Base-by-base conservation (phyloP, 2,797 vertebrate species). In the Sciurus carolinensis region DNA sequence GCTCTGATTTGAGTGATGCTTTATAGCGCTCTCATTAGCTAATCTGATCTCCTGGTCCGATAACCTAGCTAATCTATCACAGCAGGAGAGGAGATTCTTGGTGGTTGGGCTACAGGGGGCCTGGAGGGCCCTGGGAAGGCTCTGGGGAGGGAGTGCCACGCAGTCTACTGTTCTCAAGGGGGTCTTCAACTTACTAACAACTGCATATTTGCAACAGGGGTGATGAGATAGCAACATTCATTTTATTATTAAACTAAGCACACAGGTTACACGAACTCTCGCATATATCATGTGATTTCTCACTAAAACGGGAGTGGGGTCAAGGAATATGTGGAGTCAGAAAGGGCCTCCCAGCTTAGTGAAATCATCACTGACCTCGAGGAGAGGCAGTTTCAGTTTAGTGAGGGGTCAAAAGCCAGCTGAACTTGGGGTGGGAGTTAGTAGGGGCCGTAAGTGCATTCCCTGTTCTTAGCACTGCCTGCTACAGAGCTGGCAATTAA, bases 1-100 rank as follows among this genome's bases (percentile, higher is more conserved):
- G 52, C 57, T 90, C 62, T 86, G 73, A 83, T 36, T 39, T 83
- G 77, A 96, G 69, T 87, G 92, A 67, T 15, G 54, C 15, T 33
- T 71, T 44, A 24, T 0, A 54, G 54, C 10, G 18, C 80, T 94
- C 39, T 84, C 47, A 36, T 50, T 30, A 72, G 42, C 33, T 22
- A 80, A 83, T 69, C 10, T 75, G 79, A 89, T 39, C 5, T 22
- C 42, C 33, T 22, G 28, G n/a, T 84, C 15, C 44, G 83, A 77
- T 42, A 44, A 59, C 72, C 54, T 33, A 92, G n/a, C 89, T 92
- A 42, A n/a, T 12, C 28, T 30, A 3, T 42, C 11, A 17, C 10
- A 94, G 95, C 26, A 64, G 52, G 84, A 73, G 57, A 44, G 24
- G 33, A 69, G n/a, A 52, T 17, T 75, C 52, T 86, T 75, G 94